These are phyloP conservation scores for Zingel zingel DNA, from an alignment of 2,113 vertebrate genomes.

Conservation along the genomic window DNA sequence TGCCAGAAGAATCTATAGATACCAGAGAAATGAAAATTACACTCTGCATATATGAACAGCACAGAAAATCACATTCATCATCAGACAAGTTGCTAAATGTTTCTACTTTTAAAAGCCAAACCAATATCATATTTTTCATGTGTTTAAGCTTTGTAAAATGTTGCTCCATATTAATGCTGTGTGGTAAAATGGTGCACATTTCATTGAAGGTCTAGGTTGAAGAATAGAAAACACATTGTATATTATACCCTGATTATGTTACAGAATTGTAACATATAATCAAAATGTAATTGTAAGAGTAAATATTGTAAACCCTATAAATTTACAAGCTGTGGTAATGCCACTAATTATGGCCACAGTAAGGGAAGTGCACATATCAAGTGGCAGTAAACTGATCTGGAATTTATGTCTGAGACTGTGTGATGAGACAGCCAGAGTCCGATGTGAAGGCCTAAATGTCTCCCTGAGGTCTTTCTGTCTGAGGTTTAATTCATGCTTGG, in stretches of 20 bases:
- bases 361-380: conserved; percentile 53
- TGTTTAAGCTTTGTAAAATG: not conserved
- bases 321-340: conserved; percentile 41
- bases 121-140: not conserved
- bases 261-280: conserved; percentile 7
- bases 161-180: not conserved
- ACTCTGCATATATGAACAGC: not conserved
- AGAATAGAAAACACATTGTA: not conserved
- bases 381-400: conserved; percentile 64
- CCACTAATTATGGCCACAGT: conserved; percentile 62
- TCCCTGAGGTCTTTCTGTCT: conserved; percentile 66
- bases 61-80: conserved; percentile 19
- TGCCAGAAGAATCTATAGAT: not conserved
- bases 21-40: conserved; percentile 14
- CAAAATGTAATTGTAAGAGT: not conserved
- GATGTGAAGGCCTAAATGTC: conserved; percentile 66
- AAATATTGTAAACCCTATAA: conserved; percentile 39
- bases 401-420: conserved; percentile 62
- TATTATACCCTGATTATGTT: not conserved
- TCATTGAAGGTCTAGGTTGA: not conserved
- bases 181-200: not conserved
- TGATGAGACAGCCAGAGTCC: conserved; percentile 65
- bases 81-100: not conserved
- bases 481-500: conserved; percentile 65
- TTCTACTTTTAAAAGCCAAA: not conserved